Evolutionary conservation across 2,797 vertebrate genomes (phyloP), one percentile per base, ranked within the genome.

Genomic region (Tachyglossus aculeatus): DNA sequence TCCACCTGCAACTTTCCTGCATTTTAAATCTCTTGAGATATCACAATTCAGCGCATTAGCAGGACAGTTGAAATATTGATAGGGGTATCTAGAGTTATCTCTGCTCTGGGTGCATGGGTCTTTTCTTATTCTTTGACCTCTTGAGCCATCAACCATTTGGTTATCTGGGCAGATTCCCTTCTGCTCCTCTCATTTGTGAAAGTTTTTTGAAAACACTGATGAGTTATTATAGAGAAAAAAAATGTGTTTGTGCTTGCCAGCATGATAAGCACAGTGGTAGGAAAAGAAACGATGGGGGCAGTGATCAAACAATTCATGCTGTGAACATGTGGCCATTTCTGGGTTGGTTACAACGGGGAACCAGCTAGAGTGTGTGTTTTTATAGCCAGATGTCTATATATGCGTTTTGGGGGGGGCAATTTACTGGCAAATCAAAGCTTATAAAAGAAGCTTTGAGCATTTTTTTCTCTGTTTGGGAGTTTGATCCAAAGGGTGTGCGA

Each of bases 381-480:
- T 78, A 77, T 34, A 78, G 52, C 32, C 82, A 43, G 78, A 15
- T 14, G 29, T 62, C 27, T 44, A 57, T 48, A 31, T 70, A 33
- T 63, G 9, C 57, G 13, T 15, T 9, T 74, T 88, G 78, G 47
- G 66, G 77, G 72, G 74, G 78, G 53, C 81, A 47, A 86, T 88
- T 90, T 75, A 79, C 43, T 89, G 64, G 78, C 74, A 78, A 86
- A 78, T 76, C 51, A 75, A 88, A 51, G 25, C 60, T 63, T 82
- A 55, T 76, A 60, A 84, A 84, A 71, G 15, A 43, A 13, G 1
- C n/a, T n/a, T n/a, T n/a, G n/a, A n/a, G n/a, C n/a, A n/a, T n/a
- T n/a, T n/a, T n/a, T n/a, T n/a, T n/a, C n/a, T n/a, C n/a, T n/a
- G n/a, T n/a, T n/a, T n/a, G n/a, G n/a, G n/a, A n/a, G n/a, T n/a